These are phyloP conservation scores for Benitochromis conjunctus DNA, from an alignment of 2,113 vertebrate genomes.

Conservation along the genomic window DNA sequence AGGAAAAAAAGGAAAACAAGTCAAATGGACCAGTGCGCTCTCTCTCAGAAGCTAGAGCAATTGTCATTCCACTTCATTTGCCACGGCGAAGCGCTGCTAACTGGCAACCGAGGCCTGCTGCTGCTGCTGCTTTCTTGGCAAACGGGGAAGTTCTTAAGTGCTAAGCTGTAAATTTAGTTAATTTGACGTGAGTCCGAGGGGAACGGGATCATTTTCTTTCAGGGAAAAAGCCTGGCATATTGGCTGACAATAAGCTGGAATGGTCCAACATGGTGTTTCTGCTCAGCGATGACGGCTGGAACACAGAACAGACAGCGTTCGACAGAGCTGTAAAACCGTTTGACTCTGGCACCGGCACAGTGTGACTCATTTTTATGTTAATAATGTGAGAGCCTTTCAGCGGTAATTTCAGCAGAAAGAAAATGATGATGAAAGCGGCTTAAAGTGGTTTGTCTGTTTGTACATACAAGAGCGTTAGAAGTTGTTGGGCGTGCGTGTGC, in stretches of 20 bases:
- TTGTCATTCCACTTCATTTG: constrained; percentile 54
- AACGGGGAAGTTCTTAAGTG: constrained; percentile 73
- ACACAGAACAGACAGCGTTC: constrained; percentile 56
- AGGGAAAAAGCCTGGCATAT: constrained; percentile 68
- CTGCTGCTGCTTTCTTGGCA: constrained; percentile 70
- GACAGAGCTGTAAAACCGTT: constrained; percentile 62
- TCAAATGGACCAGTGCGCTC: constrained; percentile 1
- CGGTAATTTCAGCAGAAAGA: constrained; percentile 30
- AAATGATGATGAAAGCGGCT: constrained; percentile 27
- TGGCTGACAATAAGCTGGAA: constrained; percentile 70
- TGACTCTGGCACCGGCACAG: constrained; percentile 38
- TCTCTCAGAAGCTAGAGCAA: constrained; percentile 44
- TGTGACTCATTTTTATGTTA: constrained; percentile 61
- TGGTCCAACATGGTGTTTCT: constrained; percentile 69
- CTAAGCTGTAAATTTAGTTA: constrained; percentile 78
- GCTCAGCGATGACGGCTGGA: constrained; percentile 55
- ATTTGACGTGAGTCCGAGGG: constrained; percentile 76
- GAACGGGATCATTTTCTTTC: constrained; percentile 69
- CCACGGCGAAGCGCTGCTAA: constrained; percentile 39
- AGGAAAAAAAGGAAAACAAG: neutral
- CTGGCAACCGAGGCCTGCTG: constrained; percentile 42
- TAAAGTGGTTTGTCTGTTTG: constrained; percentile 15
- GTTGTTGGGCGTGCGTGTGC: neutral
- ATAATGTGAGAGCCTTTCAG: constrained; percentile 30
- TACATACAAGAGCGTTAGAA: neutral